Percentiles rank a stretch among this genome's conserved stretches.
These are phyloP conservation scores for Toxotes chatareus DNA, from an alignment of 2,113 vertebrate species.

Conservation along the genomic window DNA sequence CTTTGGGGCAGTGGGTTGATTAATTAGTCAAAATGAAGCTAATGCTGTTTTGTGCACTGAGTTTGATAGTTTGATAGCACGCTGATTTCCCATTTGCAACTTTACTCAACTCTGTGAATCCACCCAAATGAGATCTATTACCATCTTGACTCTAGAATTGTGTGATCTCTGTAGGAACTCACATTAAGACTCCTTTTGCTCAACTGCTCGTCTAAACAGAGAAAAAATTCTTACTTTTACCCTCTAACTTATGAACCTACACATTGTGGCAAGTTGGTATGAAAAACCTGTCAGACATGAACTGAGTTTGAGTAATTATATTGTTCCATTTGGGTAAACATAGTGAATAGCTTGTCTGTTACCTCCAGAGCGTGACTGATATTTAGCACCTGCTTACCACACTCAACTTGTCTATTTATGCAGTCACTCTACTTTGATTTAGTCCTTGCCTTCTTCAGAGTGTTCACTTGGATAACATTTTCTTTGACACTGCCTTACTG, in stretches of 20 bases:
- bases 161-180: background rate
- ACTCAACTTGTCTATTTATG: constrained; percentile 43
- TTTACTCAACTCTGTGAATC: background rate
- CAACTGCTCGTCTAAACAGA: background rate
- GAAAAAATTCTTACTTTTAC: background rate
- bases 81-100: constrained; percentile 11
- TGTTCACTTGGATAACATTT: constrained; percentile 44
- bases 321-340: constrained; percentile 41
- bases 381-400: constrained; percentile 44
- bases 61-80: background rate
- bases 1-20: background rate
- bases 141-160: background rate
- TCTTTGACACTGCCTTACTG: constrained; percentile 38
- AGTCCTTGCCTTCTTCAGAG: constrained; percentile 20
- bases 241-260: background rate
- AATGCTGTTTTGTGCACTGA: background rate
- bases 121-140: background rate
- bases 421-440: constrained; percentile 47
- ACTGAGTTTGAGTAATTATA: constrained; percentile 27
- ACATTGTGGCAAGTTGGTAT: background rate
- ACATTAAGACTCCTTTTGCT: no score
- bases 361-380: constrained; percentile 37
- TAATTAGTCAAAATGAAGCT: constrained; percentile 5
- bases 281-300: constrained; percentile 23
- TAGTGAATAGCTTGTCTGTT: constrained; percentile 29